These are phyloP conservation scores for Caenorhabditis sp. DNA, from an alignment of 2,888 invertebrate genomes.

Conservation along the genomic window DNA sequence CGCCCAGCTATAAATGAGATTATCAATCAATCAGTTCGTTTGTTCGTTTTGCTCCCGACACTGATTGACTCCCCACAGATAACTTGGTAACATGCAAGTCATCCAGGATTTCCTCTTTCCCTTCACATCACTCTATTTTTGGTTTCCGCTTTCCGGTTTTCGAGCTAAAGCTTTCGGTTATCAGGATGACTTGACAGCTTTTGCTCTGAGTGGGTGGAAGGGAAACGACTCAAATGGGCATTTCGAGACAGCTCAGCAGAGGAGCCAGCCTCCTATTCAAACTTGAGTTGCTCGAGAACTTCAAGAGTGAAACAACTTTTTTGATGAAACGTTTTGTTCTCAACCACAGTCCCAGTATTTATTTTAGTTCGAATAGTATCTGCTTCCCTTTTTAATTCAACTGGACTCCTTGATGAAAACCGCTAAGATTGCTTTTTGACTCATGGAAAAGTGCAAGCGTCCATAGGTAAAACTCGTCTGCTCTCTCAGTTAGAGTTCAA, in stretches of 20 bases:
- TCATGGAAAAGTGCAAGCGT: no score
- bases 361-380: no score
- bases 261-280: slow-evolving; percentile 41
- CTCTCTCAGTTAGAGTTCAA: no score
- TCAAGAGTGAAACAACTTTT: no score
- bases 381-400: no score
- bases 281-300: no score
- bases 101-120: background rate
- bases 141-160: background rate
- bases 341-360: no score
- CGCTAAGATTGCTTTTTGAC: no score
- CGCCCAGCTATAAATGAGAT: slow-evolving; percentile 34
- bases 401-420: no score
- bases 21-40: slow-evolving; percentile 58
- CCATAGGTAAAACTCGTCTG: no score
- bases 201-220: slow-evolving; percentile 22
- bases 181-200: slow-evolving; percentile 51
- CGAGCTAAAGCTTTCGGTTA: background rate
- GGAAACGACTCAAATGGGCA: background rate
- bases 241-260: slow-evolving; percentile 19
- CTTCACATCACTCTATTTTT: slow-evolving; percentile 7
- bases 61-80: slow-evolving; percentile 7
- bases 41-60: slow-evolving; percentile 19
- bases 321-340: no score
- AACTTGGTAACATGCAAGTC: background rate